phyloP scores from a whole-genome alignment of 1,140 invertebrate genomes.

The Panagrolaimus sp. region DNA sequence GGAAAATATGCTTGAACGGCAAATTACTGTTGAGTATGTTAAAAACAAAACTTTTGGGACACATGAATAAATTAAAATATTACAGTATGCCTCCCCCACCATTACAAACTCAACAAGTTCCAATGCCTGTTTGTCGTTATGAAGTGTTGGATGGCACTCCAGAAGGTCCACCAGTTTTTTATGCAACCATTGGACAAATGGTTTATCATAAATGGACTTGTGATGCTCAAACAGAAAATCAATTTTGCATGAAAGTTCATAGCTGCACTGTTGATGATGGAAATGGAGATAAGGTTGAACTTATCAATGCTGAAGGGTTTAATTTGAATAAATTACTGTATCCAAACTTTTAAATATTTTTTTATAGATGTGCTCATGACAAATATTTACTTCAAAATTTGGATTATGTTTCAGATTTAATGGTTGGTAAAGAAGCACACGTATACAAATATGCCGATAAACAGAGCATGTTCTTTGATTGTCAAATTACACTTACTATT shows the following conservation, averaged over 20 bases:
- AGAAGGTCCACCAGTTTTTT: slow-evolving; percentile 54
- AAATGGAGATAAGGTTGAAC: slow-evolving; percentile 53
- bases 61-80: background rate
- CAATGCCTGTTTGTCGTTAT: slow-evolving; percentile 57
- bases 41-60: background rate
- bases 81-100: slow-evolving; percentile 42
- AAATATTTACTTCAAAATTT: slow-evolving; percentile 55
- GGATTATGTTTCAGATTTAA: slow-evolving; percentile 54
- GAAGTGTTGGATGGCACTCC: slow-evolving; percentile 55
- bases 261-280: slow-evolving; percentile 56
- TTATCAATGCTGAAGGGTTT: slow-evolving; percentile 54
- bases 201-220: slow-evolving; percentile 57
- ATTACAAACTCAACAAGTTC: slow-evolving; percentile 51
- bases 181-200: slow-evolving; percentile 58
- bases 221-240: slow-evolving; percentile 51
- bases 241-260: slow-evolving; percentile 58
- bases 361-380: slow-evolving; percentile 53
- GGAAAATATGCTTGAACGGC: slow-evolving; percentile 46
- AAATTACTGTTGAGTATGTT: slow-evolving; percentile 51
- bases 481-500: slow-evolving; percentile 52
- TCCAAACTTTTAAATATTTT: background rate
- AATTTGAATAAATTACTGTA: background rate
- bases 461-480: slow-evolving; percentile 57
- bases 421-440: slow-evolving; percentile 58
- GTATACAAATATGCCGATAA: slow-evolving; percentile 58